Evolutionary conservation across 2,888 invertebrate species (phyloP), one percentile per base, ranked within the genome.

Genomic region (Alloplasta piceator): DNA sequence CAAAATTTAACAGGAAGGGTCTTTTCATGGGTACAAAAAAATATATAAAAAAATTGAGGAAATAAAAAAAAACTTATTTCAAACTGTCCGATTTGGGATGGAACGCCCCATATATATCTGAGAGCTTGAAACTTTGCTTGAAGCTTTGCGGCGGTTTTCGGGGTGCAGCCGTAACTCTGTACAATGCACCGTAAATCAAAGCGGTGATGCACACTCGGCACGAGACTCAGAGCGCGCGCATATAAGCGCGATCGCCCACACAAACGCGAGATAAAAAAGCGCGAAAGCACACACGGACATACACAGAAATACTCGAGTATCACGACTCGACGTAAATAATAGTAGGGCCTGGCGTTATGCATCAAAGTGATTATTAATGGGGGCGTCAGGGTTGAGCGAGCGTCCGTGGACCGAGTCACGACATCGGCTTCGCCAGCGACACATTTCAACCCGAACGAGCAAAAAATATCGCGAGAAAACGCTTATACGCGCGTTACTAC

Each of bases 311-410:
- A 68, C 14, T 16, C 66, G 56, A 43, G 39, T 68, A 76, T 76
- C 58, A 16, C 55, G 73, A 64, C 43, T 60, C 64, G 84, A 85
- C 86, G 87, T 89, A 86, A 90, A 89, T 90, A 89, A 90, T 88
- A 87, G 87, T 84, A 84, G 84, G 85, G 84, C 86, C 82, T 67
- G 52, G 86, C 86, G 88, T 88, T 87, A 87, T 89, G 90, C 88
- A 90, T 91, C 89, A 90, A 90, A 91, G 90, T 88, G 88, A 89
- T 90, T 90, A 91, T 90, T 90, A 90, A 91, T 91, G 90, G 87
- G 86, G 85, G 86, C 88, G 87, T 88, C 87, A 78, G 85, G 79
- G 84, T 83, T 91, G 91, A 91, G 88, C 85, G 88, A 91, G 84
- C 85, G 87, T 83, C 84, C 85, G 80, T 78, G 74, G 85, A 87